Evolutionary conservation across 1,140 invertebrate genomes (phyloP).

Genomic region (Diplogasteroides magnus): DNA sequence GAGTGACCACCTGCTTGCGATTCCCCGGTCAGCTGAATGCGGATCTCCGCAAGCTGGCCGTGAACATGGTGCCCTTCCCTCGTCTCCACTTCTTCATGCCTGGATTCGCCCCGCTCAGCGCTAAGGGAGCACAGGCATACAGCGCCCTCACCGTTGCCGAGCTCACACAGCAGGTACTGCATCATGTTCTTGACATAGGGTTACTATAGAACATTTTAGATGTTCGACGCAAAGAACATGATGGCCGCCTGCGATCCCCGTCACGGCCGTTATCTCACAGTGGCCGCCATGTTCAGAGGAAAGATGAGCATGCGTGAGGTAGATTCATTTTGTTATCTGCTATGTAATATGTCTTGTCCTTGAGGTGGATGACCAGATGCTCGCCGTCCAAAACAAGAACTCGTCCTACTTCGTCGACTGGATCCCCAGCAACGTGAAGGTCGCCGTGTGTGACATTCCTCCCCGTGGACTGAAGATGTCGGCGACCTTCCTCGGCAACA

Average conservation of each 20-base stretch:
- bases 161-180: slow-evolving; percentile 66
- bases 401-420: too few relatives aligned
- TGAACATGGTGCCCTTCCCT: too few relatives aligned
- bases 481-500: slow-evolving; percentile 61
- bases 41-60: too few relatives aligned
- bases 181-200: not conserved
- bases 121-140: slow-evolving; percentile 65
- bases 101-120: slow-evolving; percentile 83
- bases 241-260: too few relatives aligned
- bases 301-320: too few relatives aligned
- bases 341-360: slow-evolving; percentile 4
- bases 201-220: slow-evolving; percentile 67
- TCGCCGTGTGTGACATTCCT: slow-evolving; percentile 66
- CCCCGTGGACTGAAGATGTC: too few relatives aligned
- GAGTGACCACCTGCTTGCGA: too few relatives aligned
- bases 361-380: slow-evolving; percentile 63
- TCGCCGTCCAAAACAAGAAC: slow-evolving; percentile 64
- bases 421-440: slow-evolving; percentile 67
- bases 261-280: too few relatives aligned
- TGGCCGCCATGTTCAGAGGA: too few relatives aligned
- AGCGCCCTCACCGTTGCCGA: too few relatives aligned
- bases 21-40: too few relatives aligned
- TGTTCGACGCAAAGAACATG: too few relatives aligned
- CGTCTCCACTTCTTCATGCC: slow-evolving; percentile 93
- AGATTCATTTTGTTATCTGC: slow-evolving; percentile 79